These are phyloP conservation scores for Phrynosoma blainvillii DNA, from an alignment of 2,113 vertebrate species.

Conservation along the genomic window DNA sequence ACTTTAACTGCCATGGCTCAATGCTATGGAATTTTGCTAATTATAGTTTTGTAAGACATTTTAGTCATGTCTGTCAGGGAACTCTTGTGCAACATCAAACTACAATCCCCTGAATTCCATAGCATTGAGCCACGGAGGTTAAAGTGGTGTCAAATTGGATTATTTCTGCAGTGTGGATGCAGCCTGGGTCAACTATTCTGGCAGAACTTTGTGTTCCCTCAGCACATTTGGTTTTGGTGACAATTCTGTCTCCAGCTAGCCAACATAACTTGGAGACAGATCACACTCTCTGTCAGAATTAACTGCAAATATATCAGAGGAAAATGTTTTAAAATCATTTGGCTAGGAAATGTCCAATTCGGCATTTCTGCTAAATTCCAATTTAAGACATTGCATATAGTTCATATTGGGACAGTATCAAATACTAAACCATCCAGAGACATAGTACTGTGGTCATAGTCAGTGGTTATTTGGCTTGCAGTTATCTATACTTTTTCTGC, in stretches of 20 bases:
- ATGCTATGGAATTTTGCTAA: too few relatives aligned
- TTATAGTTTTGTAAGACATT: too few relatives aligned
- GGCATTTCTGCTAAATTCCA: neutral
- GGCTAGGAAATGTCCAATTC: neutral
- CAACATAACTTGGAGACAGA: neutral
- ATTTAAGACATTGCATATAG: neutral
- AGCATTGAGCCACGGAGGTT: too few relatives aligned
- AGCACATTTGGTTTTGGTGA: neutral
- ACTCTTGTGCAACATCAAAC: too few relatives aligned
- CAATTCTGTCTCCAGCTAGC: neutral
- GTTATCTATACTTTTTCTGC: neutral
- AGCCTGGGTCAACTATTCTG: neutral
- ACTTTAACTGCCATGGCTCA: too few relatives aligned
- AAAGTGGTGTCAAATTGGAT: too few relatives aligned
- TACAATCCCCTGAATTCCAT: too few relatives aligned
- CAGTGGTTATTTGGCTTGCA: neutral
- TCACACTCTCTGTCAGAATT: neutral
- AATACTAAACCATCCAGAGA: neutral
- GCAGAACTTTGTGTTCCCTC: neutral
- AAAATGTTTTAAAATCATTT: neutral
- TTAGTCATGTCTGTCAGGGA: too few relatives aligned
- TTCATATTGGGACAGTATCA: neutral
- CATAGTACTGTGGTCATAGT: neutral
- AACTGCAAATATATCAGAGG: neutral
- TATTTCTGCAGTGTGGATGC: too few relatives aligned